These are phyloP conservation scores for Cotesia chilonis DNA, from an alignment of 1,140 invertebrate genomes.

Conservation along the genomic window DNA sequence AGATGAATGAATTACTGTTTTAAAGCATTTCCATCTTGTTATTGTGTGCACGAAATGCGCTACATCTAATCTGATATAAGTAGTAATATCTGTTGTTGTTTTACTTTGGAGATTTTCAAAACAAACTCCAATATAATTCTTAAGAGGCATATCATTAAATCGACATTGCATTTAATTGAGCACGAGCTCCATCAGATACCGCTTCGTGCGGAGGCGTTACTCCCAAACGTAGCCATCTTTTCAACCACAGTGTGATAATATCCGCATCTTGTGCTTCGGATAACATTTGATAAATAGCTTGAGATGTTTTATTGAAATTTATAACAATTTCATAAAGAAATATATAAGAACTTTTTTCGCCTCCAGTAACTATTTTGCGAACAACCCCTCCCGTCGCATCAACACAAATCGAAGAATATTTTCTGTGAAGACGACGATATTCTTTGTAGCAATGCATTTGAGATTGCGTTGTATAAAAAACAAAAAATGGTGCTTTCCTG, in stretches of 20 bases:
- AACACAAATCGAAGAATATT: not conserved
- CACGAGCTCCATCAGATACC: not conserved
- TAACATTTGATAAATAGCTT: not conserved
- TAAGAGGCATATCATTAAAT: not conserved
- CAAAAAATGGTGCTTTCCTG: too few species aligned
- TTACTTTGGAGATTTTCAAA: not conserved
- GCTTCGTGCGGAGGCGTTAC: not conserved
- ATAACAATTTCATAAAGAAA: constrained; percentile 6
- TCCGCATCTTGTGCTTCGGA: not conserved
- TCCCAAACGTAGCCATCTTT: not conserved
- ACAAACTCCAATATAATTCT: not conserved
- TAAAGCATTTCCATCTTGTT: not conserved
- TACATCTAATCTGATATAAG: constrained; percentile 8
- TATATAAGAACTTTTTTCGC: not conserved
- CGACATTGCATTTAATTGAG: constrained; percentile 1
- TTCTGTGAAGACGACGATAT: too few species aligned
- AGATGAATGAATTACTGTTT: not conserved
- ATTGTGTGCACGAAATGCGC: not conserved
- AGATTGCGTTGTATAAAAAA: too few species aligned
- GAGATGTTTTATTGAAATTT: constrained; percentile 4
- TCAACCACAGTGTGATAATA: not conserved
- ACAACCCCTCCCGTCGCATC: not conserved
- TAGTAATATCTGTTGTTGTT: not conserved
- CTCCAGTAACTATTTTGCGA: not conserved
- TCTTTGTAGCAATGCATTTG: too few species aligned